Evolutionary conservation across 2,888 invertebrate species (phyloP), one percentile per base, ranked within the genome.

Genomic region (Ischnus inquisitorius): DNA sequence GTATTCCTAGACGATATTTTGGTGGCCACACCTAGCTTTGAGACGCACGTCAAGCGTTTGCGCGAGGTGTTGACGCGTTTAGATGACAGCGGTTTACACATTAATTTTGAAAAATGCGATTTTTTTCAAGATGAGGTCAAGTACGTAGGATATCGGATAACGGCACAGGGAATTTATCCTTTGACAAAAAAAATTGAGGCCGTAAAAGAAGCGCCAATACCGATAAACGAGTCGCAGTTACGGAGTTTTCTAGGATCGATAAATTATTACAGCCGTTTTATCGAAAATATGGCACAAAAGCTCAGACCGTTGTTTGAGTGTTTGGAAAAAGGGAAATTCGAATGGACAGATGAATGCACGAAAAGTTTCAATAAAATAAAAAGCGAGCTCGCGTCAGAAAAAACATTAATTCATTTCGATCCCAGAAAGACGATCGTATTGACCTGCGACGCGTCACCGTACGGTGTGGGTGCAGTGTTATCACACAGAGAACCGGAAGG

Each of bases 381-480:
- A 67, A 68, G 62, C 22, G 28, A 72, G 4, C 62, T 82, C 51
- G 46, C 34, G n/a, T 82, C 76, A 0, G 57, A 82, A 0, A 60
- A 76, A 71, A 8, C 81, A 8, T 78, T 85, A 48, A 41, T 69
- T 0, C 76, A 85, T 48, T 85, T 64, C 16, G 68, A 83, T 5
- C 71, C 79, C 2, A 57, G 71, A 1, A 78, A 79, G 46, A 71
- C 60, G 3, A n/a, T 84, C 0, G 62, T 79, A n/a, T 25, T 85
- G 3, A 80, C 84, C 0, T 79, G 77, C 28, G 81, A 86, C n/a
- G 84, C 85, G 1, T 84, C 75, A 0, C 65, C 77, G 8, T 48
- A 75, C 14, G 79, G 82, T 6, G 39, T 83, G n/a, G 65, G 77
- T 4, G 83, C 85, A 1, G 71, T 82, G 0, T 19, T 85, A 2